phyloP scores from a whole-genome alignment of 2,797 vertebrate species.

The Cossypha dichroa region DNA sequence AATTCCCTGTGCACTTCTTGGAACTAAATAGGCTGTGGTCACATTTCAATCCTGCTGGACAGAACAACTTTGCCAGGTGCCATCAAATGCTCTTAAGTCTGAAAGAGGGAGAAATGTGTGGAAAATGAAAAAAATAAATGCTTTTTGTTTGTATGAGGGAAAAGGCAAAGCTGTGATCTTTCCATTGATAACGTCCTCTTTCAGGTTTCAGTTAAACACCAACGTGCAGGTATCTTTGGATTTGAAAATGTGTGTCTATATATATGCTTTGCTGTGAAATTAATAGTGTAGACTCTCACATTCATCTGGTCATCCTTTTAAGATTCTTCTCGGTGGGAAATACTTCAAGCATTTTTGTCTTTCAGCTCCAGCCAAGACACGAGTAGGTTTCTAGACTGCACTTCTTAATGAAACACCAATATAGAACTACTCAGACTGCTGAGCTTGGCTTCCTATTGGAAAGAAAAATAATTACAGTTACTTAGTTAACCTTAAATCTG shows the following conservation, averaged over 20 bases:
- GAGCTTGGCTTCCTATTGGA: background rate
- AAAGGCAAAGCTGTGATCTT: background rate
- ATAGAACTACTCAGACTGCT: background rate
- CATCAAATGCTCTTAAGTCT: background rate
- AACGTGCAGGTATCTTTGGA: background rate
- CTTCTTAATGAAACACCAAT: background rate
- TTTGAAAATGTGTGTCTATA: background rate
- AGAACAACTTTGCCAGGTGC: background rate
- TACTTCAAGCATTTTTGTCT: background rate
- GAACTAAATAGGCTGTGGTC: background rate
- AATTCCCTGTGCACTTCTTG: background rate
- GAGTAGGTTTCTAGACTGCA: background rate
- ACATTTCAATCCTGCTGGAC: background rate
- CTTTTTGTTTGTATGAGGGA: background rate
- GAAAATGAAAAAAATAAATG: background rate
- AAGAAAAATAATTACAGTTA: conserved; percentile 6
- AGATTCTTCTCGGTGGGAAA: background rate
- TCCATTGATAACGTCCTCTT: background rate
- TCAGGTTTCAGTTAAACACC: background rate
- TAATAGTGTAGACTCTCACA: background rate
- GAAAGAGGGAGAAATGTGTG: background rate
- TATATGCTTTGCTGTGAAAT: background rate
- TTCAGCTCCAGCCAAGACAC: background rate
- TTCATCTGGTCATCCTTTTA: background rate
- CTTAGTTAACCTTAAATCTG: background rate